A percentile compares a stretch with the other conserved stretches of the same genome.
Conservation (phyloP, 1,140 invertebrate species). For the Teleopsis dalmanni region DNA sequence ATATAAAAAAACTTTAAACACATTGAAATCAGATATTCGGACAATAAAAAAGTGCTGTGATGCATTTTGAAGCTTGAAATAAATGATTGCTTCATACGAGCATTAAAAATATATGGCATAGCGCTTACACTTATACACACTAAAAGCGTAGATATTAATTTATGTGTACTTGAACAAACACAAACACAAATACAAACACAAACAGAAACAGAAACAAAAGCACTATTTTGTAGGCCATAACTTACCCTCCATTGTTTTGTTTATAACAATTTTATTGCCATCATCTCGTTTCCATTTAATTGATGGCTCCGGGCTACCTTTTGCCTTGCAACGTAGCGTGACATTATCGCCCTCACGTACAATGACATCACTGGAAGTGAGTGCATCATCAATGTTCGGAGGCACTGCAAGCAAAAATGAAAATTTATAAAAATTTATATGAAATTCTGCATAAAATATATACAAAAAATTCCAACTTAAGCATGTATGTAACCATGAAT, state of each 20-base stretch:
- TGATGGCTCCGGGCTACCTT: slow-evolving; percentile 77
- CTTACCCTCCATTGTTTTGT: slow-evolving; percentile 70
- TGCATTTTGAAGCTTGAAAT: too few species aligned
- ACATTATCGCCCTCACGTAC: slow-evolving; percentile 85
- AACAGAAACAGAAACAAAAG: too few species aligned
- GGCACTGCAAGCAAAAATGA: slow-evolving; percentile 57
- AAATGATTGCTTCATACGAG: too few species aligned
- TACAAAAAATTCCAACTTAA: not conserved
- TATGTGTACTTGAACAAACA: too few species aligned
- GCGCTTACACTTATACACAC: too few species aligned
- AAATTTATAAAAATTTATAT: not conserved
- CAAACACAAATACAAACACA: too few species aligned
- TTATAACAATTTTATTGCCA: slow-evolving; percentile 71
- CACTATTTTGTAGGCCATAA: too few species aligned
- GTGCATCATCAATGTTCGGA: slow-evolving; percentile 82
- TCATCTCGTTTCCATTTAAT: slow-evolving; percentile 90
- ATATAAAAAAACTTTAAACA: too few species aligned
- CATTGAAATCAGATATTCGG: too few species aligned
- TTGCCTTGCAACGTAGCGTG: slow-evolving; percentile 76
- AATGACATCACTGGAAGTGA: slow-evolving; percentile 84
- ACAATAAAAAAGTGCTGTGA: too few species aligned
- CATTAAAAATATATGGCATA: too few species aligned
- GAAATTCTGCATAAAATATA: not conserved
- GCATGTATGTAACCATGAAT: not conserved
- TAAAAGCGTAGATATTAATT: too few species aligned